Percentiles rank a stretch among this genome's conserved stretches.
phyloP scores from a whole-genome alignment of 2,113 vertebrate genomes.

The Erpornis zantholeuca region DNA sequence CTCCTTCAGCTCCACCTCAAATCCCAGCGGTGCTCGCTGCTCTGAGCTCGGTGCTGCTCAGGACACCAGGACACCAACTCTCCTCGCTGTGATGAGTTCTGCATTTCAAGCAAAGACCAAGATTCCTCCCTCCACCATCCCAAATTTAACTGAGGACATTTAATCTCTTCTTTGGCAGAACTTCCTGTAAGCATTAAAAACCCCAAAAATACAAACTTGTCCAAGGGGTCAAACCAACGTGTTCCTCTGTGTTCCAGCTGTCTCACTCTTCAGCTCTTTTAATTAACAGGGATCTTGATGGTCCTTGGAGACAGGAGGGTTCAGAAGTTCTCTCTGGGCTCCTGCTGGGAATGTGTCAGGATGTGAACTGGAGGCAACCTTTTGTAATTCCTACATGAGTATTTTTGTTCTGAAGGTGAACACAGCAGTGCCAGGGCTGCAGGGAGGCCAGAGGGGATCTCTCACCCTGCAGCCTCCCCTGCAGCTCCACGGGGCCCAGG shows the following conservation, averaged over 20 bases:
- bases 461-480: background rate
- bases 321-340: background rate
- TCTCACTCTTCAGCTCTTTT: background rate
- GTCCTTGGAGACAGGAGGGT: background rate
- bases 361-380: background rate
- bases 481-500: background rate
- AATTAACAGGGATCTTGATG: background rate
- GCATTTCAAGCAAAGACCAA: background rate
- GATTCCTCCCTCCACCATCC: background rate
- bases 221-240: background rate
- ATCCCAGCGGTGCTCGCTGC: background rate
- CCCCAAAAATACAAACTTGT: background rate
- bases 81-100: background rate
- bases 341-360: rapidly evolving
- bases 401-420: background rate
- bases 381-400: rapidly evolving
- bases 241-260: background rate
- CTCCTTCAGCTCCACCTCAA: background rate
- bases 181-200: background rate
- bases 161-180: background rate
- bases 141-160: background rate
- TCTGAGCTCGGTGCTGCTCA: background rate
- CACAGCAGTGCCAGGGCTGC: background rate
- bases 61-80: background rate
- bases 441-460: background rate